Conservation (phyloP, 2,113 vertebrate species). For the Apus apus region DNA sequence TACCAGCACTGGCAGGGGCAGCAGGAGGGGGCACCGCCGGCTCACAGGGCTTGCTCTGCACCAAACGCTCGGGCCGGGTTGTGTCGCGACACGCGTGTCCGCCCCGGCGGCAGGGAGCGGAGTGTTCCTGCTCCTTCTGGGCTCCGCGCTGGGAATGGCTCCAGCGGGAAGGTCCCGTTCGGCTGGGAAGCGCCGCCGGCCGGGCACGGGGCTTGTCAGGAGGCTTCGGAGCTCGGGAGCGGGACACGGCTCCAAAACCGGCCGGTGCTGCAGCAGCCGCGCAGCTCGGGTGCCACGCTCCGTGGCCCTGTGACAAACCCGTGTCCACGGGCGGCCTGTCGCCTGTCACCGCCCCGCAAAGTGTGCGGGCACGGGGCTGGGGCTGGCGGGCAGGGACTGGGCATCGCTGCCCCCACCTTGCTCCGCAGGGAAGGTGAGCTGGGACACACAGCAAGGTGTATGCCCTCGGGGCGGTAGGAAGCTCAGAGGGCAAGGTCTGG, state of each 20-base stretch:
- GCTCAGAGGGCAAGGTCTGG: background rate
- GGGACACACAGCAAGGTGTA: accelerated
- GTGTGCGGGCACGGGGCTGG: accelerated
- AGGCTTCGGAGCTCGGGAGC: too few species aligned
- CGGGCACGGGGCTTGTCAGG: background rate
- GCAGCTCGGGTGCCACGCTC: background rate
- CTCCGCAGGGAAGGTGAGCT: accelerated
- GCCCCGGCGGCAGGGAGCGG: background rate
- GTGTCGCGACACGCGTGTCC: background rate
- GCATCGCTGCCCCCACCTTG: background rate
- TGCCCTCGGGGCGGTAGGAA: accelerated
- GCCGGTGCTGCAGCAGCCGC: background rate
- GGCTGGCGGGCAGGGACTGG: too few species aligned
- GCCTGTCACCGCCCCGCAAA: background rate
- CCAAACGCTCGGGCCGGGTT: background rate
- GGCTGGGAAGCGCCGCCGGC: accelerated
- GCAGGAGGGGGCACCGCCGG: accelerated
- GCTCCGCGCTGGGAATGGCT: background rate
- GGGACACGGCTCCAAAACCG: background rate
- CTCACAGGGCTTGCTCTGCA: background rate
- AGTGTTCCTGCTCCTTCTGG: background rate
- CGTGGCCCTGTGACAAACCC: background rate
- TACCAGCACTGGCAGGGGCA: background rate
- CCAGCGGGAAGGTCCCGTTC: background rate
- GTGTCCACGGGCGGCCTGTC: accelerated